A percentile compares a stretch with the other conserved stretches of the same genome.
Conservation (phyloP, 2,113 vertebrate species). For the Salvelinus namaycush region DNA sequence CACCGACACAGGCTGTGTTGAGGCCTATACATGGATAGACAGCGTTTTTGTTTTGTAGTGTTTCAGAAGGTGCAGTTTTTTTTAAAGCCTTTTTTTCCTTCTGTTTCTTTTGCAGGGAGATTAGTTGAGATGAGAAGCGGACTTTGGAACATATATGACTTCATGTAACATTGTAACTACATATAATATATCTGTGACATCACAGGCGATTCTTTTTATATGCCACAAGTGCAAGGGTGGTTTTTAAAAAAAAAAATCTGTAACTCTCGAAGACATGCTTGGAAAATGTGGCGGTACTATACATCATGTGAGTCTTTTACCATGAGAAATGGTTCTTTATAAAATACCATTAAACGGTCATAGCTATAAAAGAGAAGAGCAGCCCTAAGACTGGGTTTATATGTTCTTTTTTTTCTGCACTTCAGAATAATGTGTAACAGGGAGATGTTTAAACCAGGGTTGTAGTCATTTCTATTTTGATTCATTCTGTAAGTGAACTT, state of each 20-base stretch:
- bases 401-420: conserved; percentile 23
- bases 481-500: not conserved
- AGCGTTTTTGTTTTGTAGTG: conserved; percentile 41
- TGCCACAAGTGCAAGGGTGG: conserved; percentile 48
- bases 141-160: conserved; percentile 38
- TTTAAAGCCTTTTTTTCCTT: not conserved
- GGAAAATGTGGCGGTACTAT: conserved; percentile 40
- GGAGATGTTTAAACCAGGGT: conserved; percentile 38
- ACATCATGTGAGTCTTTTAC: conserved; percentile 37
- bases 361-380: conserved; percentile 43
- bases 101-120: conserved; percentile 20
- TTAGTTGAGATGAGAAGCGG: conserved; percentile 10
- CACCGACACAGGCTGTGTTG: conserved; percentile 28
- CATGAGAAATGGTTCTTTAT: conserved; percentile 53
- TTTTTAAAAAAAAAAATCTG: conserved; percentile 43
- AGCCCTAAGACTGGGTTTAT: conserved; percentile 9
- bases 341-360: conserved; percentile 79
- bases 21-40: conserved; percentile 44
- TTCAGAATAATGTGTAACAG: conserved; percentile 45
- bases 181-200: conserved; percentile 37
- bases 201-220: conserved; percentile 51
- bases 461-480: not conserved
- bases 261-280: conserved; percentile 47
- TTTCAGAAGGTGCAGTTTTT: conserved; percentile 45
- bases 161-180: conserved; percentile 52